Base-by-base conservation (phyloP, 2,113 vertebrate genomes). In the Arizona elegans region DNA sequence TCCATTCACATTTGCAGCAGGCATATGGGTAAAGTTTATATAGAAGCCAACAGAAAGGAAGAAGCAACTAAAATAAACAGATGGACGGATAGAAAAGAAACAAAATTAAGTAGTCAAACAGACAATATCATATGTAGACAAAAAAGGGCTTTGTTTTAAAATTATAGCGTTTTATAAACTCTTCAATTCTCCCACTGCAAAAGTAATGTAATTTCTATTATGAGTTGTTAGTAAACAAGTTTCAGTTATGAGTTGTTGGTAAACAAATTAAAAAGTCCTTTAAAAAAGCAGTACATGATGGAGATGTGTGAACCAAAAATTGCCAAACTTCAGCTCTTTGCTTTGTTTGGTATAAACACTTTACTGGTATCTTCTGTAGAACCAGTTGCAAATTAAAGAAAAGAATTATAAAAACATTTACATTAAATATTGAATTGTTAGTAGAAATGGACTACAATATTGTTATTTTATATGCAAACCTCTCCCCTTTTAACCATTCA, bases 51-150 rank as follows among this genome's bases (percentile, higher is more conserved):
- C 94, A 95, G 96, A 97, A 95, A 97, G 96, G 95, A 97, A 97
- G 95, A 96, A 96, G 92, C 91, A 96, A 96, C 93, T 96, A 97
- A 97, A 97, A 97, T 96, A 96, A 97, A 97, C 95, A 97, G 96
- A 97, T 97, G 96, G 95, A 93, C 96, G 92, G 93, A 96, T 90
- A 96, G 91, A 95, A 91, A 97, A 94, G 93, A 97, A 96, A 96
- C 96, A 96, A 96, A 96, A 96, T 96, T 95, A 97, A 96, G 93
- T 93, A 96, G 95, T 94, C 94, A 97, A 97, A 97, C 91, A 96
- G 88, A 96, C 96, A 97, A 97, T 96, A 95, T 94, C 92, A 86
- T 93, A 93, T 95, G 95, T 96, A 94, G 94, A 94, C 85, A 96
- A 92, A 96, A 96, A 96, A 96, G 94, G 86, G 5, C 10, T 52